Evolutionary conservation across 1,140 invertebrate genomes (phyloP).

Genomic region (Drosophila pruinosa): DNA sequence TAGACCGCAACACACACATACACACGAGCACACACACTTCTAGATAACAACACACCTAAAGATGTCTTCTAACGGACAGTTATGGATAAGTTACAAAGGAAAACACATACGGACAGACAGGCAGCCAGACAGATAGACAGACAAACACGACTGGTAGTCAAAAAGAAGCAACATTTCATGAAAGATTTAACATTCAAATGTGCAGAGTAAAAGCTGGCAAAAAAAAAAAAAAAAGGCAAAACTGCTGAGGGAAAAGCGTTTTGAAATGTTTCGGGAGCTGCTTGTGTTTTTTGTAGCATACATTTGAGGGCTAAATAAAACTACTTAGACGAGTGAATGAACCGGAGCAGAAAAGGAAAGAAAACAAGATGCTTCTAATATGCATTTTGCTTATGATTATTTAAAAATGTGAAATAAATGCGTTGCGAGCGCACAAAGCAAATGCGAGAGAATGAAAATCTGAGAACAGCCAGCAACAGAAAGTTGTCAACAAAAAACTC

Average conservation of each 20-base stretch:
- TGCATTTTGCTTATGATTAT: constrained; percentile 63
- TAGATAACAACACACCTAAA: constrained; percentile 2
- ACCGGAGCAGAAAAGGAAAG: constrained; percentile 43
- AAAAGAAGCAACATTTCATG: constrained; percentile 60
- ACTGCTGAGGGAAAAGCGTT: constrained; percentile 10
- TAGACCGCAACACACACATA: constrained; percentile 57
- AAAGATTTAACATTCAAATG: constrained; percentile 81
- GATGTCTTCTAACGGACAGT: constrained; percentile 38
- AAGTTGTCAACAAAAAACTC: constrained; percentile 50
- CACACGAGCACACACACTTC: constrained; percentile 27
- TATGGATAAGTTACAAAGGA: constrained; percentile 59
- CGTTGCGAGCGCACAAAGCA: constrained; percentile 10
- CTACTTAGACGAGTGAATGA: constrained; percentile 78
- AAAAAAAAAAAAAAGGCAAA: constrained; percentile 18
- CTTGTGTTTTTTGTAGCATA: constrained; percentile 23
- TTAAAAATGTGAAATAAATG: constrained; percentile 49
- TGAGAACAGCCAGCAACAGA: constrained; percentile 2
- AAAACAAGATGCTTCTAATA: constrained; percentile 36
- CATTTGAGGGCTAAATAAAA: constrained; percentile 65
- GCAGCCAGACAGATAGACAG: constrained; percentile 16
- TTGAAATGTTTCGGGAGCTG: background rate
- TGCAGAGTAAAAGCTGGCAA: constrained; percentile 37
- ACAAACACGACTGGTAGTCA: constrained; percentile 24
- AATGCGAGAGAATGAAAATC: background rate
- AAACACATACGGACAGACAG: constrained; percentile 16